A percentile compares a stretch with the other conserved stretches of the same genome.
These are phyloP conservation scores for Pseudoatta argentina DNA, from an alignment of 1,140 invertebrate genomes.

Conservation along the genomic window DNA sequence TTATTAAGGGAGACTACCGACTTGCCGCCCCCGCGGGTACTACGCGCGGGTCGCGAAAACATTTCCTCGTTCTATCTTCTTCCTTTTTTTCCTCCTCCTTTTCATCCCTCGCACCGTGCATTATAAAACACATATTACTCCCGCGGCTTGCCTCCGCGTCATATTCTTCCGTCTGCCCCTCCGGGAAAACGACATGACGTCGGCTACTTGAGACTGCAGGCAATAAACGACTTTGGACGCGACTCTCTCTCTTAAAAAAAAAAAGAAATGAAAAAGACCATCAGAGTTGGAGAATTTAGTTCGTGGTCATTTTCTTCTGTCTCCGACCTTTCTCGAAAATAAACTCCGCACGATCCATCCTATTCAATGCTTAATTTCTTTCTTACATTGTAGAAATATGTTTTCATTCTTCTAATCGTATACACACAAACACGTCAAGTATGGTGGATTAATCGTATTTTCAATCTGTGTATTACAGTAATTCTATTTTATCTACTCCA, in stretches of 20 bases:
- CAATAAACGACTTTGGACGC: slow-evolving; percentile 57
- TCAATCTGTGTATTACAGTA: neutral
- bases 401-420: slow-evolving; percentile 5
- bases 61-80: slow-evolving; percentile 67
- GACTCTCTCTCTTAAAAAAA: neutral
- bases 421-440: neutral
- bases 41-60: slow-evolving; percentile 68
- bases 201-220: slow-evolving; percentile 59
- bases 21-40: slow-evolving; percentile 59
- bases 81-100: slow-evolving; percentile 61
- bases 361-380: slow-evolving; percentile 8
- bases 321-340: slow-evolving; percentile 9
- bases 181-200: slow-evolving; percentile 35
- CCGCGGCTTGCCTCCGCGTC: slow-evolving; percentile 46
- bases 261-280: neutral
- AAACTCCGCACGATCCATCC: neutral
- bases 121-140: slow-evolving; percentile 74
- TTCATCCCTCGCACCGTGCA: slow-evolving; percentile 41
- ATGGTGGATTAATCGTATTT: neutral
- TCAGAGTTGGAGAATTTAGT: slow-evolving; percentile 41
- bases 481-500: slow-evolving; percentile 5
- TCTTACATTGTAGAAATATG: neutral
- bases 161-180: slow-evolving; percentile 48
- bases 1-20: slow-evolving; percentile 76
- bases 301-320: slow-evolving; percentile 33